Base-by-base conservation (phyloP, 2,797 vertebrate genomes). In the Siniperca undulata region DNA sequence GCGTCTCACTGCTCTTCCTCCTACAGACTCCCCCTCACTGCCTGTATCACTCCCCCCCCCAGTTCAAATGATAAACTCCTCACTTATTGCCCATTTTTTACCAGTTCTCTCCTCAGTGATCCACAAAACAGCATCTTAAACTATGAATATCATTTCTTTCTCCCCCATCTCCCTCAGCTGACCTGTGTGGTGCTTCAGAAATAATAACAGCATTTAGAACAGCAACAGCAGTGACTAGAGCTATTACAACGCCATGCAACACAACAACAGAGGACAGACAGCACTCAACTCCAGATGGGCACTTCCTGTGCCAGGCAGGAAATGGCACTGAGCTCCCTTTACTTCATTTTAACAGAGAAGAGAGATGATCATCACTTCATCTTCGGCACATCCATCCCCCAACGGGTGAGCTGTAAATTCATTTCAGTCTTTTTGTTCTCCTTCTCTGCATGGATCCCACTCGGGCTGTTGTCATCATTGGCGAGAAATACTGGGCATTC, bases 221-320 rank as follows among this genome's bases (percentile, higher is more conserved):
- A 67, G 76, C 72, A 67, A 77, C 86, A 83, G 84, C 76, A 80
- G 85, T 74, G 83, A 90, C 89, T 88, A 84, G 83, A 84, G 85
- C 86, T 70, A 85, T 92, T 86, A 88, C 76, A 85, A 81, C 75
- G 71, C 82, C 22, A 75, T 44, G 74, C 77, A 74, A 77, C 81
- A 81, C 76, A 82, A 83, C 90, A 86, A 77, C 87, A 83, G 86
- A 85, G 86, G 81, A 89, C 87, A 88, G 82, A 83, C 88, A 86
- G 82, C 78, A 65, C 87, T 92, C 81, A 55, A 61, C 88, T 92
- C 91, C 94, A 95, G 94, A 94, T 93, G 93, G 92, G 90, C 48
- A 78, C 91, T 93, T 93, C 91, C 91, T 90, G 84, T 93, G 88
- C 90, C 90, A 93, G 88, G 86, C 91, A 93, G 91, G 90, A 93